Evolutionary conservation across 2,888 invertebrate species (phyloP).

Genomic region (Auanema freiburgensis): DNA sequence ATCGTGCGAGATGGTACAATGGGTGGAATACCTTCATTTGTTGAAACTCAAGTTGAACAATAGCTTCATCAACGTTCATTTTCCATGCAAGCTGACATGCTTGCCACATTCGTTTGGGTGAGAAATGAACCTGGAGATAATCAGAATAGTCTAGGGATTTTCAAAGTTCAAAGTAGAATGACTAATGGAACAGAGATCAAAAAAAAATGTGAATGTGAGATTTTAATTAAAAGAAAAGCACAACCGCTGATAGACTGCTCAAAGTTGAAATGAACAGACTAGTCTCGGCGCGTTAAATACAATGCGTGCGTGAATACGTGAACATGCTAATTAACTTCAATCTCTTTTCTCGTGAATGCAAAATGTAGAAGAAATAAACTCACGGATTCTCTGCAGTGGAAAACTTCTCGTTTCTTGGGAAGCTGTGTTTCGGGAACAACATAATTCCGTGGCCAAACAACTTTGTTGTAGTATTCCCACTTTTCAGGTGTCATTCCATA

Average conservation of each 20-base stretch:
- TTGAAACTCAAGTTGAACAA: constrained; percentile 50
- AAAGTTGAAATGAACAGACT: too few species aligned
- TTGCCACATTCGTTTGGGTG: constrained; percentile 58
- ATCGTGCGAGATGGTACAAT: not conserved
- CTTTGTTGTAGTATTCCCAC: constrained; percentile 64
- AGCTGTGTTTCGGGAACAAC: constrained; percentile 61
- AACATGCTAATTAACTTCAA: not conserved
- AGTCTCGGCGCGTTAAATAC: too few species aligned
- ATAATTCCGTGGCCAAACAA: constrained; percentile 62
- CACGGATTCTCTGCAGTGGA: constrained; percentile 42
- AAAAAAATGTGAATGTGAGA: too few species aligned
- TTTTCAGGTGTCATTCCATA: constrained; percentile 63
- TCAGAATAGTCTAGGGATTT: too few species aligned
- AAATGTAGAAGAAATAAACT: constrained; percentile 1
- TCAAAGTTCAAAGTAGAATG: too few species aligned
- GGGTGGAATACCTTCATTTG: constrained; percentile 40
- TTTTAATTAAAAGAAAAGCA: too few species aligned
- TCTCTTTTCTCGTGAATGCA: not conserved
- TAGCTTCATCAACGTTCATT: constrained; percentile 58
- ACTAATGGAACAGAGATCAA: too few species aligned
- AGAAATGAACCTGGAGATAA: constrained; percentile 37
- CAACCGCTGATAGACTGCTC: too few species aligned
- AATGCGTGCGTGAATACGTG: not conserved
- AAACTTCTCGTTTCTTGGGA: constrained; percentile 56
- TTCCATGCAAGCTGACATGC: constrained; percentile 58